Base-by-base conservation (phyloP, 2,113 vertebrate species). In the Choloepus hoffmanni region DNA sequence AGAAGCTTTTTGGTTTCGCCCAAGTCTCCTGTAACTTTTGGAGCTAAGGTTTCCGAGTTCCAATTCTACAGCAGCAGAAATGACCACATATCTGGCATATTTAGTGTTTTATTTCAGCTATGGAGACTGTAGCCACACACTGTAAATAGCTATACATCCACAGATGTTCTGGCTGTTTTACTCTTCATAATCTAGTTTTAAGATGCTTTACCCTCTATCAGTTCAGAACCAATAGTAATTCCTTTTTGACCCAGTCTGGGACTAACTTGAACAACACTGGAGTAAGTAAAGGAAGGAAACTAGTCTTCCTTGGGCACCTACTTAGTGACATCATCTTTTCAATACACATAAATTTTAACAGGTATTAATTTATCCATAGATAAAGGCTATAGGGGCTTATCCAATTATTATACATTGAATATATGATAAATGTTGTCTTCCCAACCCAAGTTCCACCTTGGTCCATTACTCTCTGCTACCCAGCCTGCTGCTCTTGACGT, bases 141-240 rank as follows among this genome's bases (percentile, higher is more conserved):
- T 16, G 5, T 53, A 73, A 83, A n/a, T 28, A 83, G n/a, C 30
- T 63, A 9, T 7, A 23, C 50, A 68, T 45, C 89, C 60, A 70
- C 24, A 84, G 26, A 48, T 40, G 11, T 21, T 72, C 33, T 36
- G 50, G 16, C 53, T 45, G 24, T 77, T 62, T 82, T 77, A 55
- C 60, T 94, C 85, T 68, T 72, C 62, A n/a, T 26, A 19, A 48
- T 72, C 92, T 74, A 43, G 43, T 74, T 86, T 96, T 60, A 89
- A 86, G 36, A 78, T 73, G 36, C 21, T 82, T 92, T 30, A 50
- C 45, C 3, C 23, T 60, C 55, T 30, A 68, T 45, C 21, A 73
- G 60, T 74, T 85, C n/a, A 45, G 45, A 11, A 81, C 94, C 43
- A 89, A 43, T 50, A 83, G 53, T 79, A 83, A 58, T 85, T 72